Base-by-base conservation (phyloP, 2,888 invertebrate genomes). In the Drosophila borealis region DNA sequence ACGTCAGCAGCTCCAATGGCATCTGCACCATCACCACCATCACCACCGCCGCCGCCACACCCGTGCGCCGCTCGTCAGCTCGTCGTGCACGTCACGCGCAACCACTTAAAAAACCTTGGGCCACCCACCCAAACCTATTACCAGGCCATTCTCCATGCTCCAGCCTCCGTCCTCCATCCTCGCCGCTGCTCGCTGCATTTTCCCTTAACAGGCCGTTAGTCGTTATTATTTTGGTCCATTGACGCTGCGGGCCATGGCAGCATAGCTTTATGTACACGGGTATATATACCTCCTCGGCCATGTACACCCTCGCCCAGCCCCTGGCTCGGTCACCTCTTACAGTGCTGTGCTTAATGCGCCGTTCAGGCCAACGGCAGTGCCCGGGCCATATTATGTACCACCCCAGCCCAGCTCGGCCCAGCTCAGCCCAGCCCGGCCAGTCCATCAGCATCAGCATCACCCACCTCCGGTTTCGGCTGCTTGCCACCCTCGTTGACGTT, bases 211-310 rank as follows among this genome's bases (percentile, higher is more conserved):
- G 83, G 83, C 83, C 83, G 81, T 87, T 84, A 83, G 84, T 85
- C 87, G 87, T 87, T 81, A 90, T 90, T 90, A 90, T 90, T 91
- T 90, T 90, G 90, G 90, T 91, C 90, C 90, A 91, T 91, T 90
- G 91, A 91, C 83, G 90, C 86, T 88, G 87, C 87, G 84, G 83
- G 89, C 89, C 81, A 79, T 79, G 79, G 57, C 81, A 81, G 65
- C 66, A 44, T 42, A 60, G 63, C 59, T 67, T 76, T 80, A 81
- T 81, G 66, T 80, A 80, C 67, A 81, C 70, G 48, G 54, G 36
- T 56, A 46, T 55, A 61, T 49, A 53, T 62, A 62, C 39, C 39
- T 29, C 44, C 46, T 62, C 29, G 53, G 4, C 46, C 44, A 66
- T 59, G 41, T 50, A 51, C 56, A 4, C 21, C 34, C 48, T 14